Base-by-base conservation (phyloP, 2,113 vertebrate species). In the Perognathus longimembris region DNA sequence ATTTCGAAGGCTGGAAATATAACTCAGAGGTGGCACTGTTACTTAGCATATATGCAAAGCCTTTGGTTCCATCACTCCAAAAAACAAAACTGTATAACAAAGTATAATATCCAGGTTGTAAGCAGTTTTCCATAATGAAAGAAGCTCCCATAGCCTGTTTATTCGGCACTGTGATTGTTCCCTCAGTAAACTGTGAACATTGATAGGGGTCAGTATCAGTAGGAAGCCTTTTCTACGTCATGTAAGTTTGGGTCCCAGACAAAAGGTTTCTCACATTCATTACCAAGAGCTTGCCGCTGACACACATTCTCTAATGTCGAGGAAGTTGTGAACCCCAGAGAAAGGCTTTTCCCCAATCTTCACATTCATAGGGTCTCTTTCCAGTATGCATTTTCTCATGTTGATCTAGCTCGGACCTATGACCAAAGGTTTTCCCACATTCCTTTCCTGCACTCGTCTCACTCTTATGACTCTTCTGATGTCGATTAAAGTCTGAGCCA, bases 251-350 rank as follows among this genome's bases (percentile, higher is more conserved):
- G 14, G 7, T 79, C 24, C 15, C 34, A 59, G n/a, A 79, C 17
- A 6, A 59, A 96, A 7, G 54, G 5, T 61, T 88, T 75, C 67
- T 30, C 28, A 66, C 34, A 66, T 42, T 34, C 64, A 14, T 92
- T 80, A 70, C 28, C 12, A 40, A n/a, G 11, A 40, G n/a, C 42
- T 85, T 66, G 38, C 66, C 34, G 36, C 40, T 34, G 32, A 42
- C 94, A 88, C 95, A 93, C 26, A 88, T 93, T 36, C 81, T 83
- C 34, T 89, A 50, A 67, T 97, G 95, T 70, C 90, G 77, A 67
- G 85, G 82, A 70, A 94, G 87, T 21, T 94, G 88, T 21, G 95
- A 94, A 30, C 4, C 98, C 26, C 42, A 42, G 12, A 54, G 66
- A 67, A 88, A 82, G 7, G 61, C 26, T n/a, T 82, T 76, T 32